A percentile compares a stretch with the other conserved stretches of the same genome.
Conservation (phyloP, 37 sponge, comb jelly and placozoan genomes). For the Beroe forskalii region DNA sequence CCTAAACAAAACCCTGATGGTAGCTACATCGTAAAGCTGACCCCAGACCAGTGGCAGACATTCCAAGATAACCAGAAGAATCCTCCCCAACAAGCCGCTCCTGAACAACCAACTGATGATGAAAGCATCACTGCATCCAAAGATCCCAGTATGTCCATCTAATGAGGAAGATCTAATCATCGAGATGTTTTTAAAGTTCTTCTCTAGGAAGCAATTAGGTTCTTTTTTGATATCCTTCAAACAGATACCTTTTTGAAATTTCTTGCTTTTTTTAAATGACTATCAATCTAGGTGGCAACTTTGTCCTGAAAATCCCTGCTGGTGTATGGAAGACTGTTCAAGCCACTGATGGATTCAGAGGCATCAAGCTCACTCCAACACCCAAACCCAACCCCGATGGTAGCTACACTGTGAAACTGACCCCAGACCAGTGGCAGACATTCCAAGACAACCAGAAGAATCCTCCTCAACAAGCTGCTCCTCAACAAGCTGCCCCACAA, state of each 20-base stretch:
- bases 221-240: too few species aligned
- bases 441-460: conserved; percentile 56
- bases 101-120: neutral
- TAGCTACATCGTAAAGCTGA: conserved; percentile 14
- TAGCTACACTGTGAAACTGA: neutral
- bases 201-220: too few species aligned
- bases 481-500: neutral
- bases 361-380: neutral
- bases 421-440: conserved; percentile 21
- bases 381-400: conserved; percentile 4
- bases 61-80: conserved; percentile 63
- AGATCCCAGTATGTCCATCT: conserved; percentile 8
- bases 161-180: too few species aligned
- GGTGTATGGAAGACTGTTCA: neutral
- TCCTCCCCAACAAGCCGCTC: neutral
- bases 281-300: conserved; percentile 50
- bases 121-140: neutral
- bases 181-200: too few species aligned
- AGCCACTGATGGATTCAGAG: neutral
- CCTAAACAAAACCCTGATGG: conserved; percentile 9
- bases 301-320: neutral
- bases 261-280: too few species aligned
- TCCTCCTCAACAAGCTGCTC: neutral
- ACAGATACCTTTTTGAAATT: too few species aligned
- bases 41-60: conserved; percentile 11